Conservation (phyloP, 2,113 vertebrate species). For the Diadophis punctatus region DNA sequence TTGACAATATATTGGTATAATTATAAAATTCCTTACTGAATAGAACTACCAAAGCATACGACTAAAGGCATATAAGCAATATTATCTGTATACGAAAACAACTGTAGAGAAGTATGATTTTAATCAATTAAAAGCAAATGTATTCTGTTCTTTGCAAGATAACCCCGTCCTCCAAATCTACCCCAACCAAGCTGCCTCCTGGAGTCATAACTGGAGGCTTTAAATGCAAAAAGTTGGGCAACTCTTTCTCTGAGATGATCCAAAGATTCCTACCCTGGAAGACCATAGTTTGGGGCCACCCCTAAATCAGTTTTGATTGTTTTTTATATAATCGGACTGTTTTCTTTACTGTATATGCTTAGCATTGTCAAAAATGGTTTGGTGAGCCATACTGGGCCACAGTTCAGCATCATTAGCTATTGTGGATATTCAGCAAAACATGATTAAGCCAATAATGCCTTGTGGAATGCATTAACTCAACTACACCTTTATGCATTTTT, state of each 20-base stretch:
- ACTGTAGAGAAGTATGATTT: background rate
- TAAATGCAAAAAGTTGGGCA: background rate
- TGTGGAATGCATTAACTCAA: background rate
- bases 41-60: background rate
- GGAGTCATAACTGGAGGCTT: background rate
- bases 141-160: background rate
- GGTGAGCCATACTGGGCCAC: background rate
- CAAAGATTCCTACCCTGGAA: background rate
- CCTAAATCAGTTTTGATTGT: background rate
- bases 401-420: background rate
- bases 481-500: background rate
- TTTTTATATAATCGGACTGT: background rate
- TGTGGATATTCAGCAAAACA: background rate
- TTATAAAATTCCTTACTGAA: background rate
- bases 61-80: background rate
- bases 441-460: background rate
- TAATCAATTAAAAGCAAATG: background rate
- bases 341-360: background rate
- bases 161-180: background rate
- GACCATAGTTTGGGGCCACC: background rate
- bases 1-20: background rate
- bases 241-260: background rate
- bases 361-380: background rate
- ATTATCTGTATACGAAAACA: background rate
- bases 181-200: background rate